phyloP scores from a whole-genome alignment of 2,888 invertebrate species.

The Drosophila macrothrix region DNA sequence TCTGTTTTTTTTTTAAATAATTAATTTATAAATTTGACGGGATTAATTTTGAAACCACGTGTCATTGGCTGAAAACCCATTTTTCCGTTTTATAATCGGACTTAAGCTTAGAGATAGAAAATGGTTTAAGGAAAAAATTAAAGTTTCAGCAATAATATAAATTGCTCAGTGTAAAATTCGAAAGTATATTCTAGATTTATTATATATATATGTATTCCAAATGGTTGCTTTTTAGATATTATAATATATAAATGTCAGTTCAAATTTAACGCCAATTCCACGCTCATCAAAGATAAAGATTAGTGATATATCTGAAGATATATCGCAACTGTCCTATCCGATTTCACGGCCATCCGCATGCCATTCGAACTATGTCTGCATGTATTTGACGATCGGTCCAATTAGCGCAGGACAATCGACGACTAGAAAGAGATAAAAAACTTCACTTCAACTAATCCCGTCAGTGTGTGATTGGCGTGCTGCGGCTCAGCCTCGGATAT shows the following conservation, averaged over 20 bases:
- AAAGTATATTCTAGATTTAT: neutral
- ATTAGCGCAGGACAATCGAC: conserved; percentile 58
- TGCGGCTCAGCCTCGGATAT: conserved; percentile 51
- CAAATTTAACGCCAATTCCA: conserved; percentile 69
- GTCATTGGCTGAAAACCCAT: neutral
- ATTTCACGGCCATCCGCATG: conserved; percentile 70
- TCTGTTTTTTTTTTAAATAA: neutral
- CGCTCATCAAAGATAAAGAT: conserved; percentile 35
- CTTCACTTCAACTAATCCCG: conserved; percentile 75
- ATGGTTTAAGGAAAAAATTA: neutral
- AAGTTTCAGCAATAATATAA: neutral
- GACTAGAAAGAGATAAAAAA: conserved; percentile 49
- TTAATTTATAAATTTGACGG: neutral
- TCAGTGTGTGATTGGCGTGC: conserved; percentile 82
- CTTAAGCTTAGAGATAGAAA: neutral
- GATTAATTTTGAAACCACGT: neutral
- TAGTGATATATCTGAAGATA: conserved; percentile 19
- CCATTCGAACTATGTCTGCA: conserved; percentile 22
- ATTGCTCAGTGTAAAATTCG: neutral
- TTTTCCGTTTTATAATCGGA: neutral
- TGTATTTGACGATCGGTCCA: conserved; percentile 51
- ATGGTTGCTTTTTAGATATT: neutral
- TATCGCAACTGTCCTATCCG: conserved; percentile 32
- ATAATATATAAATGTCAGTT: conserved; percentile 34
- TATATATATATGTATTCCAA: neutral